phyloP scores from a whole-genome alignment of 2,888 invertebrate species.

The Diplolepis rosae region DNA sequence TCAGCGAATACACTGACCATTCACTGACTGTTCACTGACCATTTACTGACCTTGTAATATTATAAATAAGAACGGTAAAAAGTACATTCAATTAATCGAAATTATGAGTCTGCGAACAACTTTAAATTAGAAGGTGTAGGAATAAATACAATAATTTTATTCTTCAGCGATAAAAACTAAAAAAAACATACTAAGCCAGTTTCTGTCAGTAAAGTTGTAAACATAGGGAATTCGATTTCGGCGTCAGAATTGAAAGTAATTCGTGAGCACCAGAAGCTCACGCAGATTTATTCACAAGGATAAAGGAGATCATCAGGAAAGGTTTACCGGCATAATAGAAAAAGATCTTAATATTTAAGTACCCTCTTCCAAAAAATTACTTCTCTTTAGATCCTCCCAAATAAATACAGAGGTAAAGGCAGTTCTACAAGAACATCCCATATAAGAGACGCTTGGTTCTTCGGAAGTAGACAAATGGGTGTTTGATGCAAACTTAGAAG shows the following conservation, averaged over 20 bases:
- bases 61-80: too few species aligned
- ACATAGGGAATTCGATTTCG: too few species aligned
- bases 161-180: too few species aligned
- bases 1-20: too few species aligned
- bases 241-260: background rate
- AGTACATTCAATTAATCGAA: too few species aligned
- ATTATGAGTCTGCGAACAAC: too few species aligned
- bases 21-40: too few species aligned
- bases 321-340: background rate
- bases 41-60: too few species aligned
- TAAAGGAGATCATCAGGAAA: background rate
- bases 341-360: background rate
- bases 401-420: background rate
- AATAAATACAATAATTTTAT: too few species aligned
- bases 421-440: background rate
- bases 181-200: too few species aligned
- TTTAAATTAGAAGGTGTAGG: too few species aligned
- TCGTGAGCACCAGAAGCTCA: background rate
- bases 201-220: too few species aligned
- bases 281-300: background rate
- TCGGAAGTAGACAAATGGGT: slow-evolving; percentile 26
- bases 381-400: background rate
- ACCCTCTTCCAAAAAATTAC: background rate
- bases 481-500: slow-evolving; percentile 29
- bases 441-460: slow-evolving; percentile 31